A percentile compares a stretch with the other conserved stretches of the same genome.
phyloP scores from a whole-genome alignment of 2,888 invertebrate species.

The Epiperipatus broadwayi region DNA sequence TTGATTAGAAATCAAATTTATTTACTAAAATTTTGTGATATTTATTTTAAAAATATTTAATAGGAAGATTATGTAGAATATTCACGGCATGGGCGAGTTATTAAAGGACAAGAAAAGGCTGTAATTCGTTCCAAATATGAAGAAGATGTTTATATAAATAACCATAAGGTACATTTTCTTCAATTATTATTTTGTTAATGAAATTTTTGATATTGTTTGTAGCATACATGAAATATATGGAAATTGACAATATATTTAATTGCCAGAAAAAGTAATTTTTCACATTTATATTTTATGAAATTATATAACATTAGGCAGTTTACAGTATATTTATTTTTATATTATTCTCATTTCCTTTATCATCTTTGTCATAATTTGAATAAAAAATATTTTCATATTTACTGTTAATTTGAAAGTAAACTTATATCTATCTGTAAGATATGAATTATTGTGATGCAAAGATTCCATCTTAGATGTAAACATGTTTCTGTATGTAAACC shows the following conservation, averaged over 20 bases:
- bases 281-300: neutral
- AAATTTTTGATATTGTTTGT: neutral
- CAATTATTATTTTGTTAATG: constrained; percentile 7
- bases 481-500: no score
- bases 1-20: constrained; percentile 8
- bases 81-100: constrained; percentile 68
- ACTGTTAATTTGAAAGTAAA: no score
- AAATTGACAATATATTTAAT: no score
- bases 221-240: no score
- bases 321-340: no score
- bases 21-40: neutral
- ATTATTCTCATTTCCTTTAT: no score
- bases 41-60: constrained; percentile 11
- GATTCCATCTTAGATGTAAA: no score
- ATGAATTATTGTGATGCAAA: no score
- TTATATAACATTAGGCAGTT: neutral
- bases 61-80: constrained; percentile 82
- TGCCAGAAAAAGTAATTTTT: neutral
- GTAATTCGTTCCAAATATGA: constrained; percentile 69
- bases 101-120: constrained; percentile 63
- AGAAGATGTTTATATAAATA: constrained; percentile 75
- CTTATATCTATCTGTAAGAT: no score
- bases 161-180: constrained; percentile 45
- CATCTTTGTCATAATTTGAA: no score
- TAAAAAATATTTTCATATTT: no score